Evolutionary conservation across 1,140 invertebrate genomes (phyloP).

Genomic region (Cotesia vestalis): DNA sequence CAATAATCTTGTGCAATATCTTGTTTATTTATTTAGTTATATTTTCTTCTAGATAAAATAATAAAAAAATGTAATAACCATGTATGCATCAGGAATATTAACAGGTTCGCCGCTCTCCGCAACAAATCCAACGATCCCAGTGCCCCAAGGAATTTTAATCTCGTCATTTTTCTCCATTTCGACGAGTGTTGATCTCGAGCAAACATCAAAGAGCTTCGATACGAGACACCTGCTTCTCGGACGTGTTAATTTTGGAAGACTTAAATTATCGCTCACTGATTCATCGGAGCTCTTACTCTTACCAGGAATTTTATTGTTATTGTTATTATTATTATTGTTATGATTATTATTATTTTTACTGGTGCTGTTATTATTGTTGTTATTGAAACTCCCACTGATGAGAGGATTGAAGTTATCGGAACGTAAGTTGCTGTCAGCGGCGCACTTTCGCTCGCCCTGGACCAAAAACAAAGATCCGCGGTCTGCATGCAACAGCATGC

Average conservation of each 20-base stretch:
- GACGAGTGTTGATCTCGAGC: slow-evolving; percentile 85
- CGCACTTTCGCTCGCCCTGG: slow-evolving; percentile 73
- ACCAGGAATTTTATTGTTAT: background rate
- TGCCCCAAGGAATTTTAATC: slow-evolving; percentile 89
- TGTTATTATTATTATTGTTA: no score
- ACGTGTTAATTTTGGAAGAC: slow-evolving; percentile 8
- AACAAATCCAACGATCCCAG: slow-evolving; percentile 92
- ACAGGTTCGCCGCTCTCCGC: slow-evolving; percentile 91
- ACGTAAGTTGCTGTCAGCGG: slow-evolving; percentile 5
- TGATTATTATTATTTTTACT: no score
- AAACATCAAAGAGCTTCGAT: slow-evolving; percentile 94
- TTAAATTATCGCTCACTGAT: slow-evolving; percentile 29
- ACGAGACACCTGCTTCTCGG: slow-evolving; percentile 75
- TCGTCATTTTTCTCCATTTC: slow-evolving; percentile 93
- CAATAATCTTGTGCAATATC: background rate
- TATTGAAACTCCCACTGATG: no score
- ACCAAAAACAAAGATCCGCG: slow-evolving; percentile 93
- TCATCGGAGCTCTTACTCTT: slow-evolving; percentile 6
- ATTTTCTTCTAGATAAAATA: background rate
- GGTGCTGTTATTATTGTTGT: no score
- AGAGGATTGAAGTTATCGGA: background rate
- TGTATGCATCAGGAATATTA: slow-evolving; percentile 95
- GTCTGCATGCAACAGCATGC: slow-evolving; percentile 90
- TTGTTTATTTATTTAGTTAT: no score
- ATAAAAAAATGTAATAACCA: slow-evolving; percentile 70